These are phyloP conservation scores for Zaprionus ghesquierei DNA, from an alignment of 1,140 invertebrate species.

Conservation along the genomic window DNA sequence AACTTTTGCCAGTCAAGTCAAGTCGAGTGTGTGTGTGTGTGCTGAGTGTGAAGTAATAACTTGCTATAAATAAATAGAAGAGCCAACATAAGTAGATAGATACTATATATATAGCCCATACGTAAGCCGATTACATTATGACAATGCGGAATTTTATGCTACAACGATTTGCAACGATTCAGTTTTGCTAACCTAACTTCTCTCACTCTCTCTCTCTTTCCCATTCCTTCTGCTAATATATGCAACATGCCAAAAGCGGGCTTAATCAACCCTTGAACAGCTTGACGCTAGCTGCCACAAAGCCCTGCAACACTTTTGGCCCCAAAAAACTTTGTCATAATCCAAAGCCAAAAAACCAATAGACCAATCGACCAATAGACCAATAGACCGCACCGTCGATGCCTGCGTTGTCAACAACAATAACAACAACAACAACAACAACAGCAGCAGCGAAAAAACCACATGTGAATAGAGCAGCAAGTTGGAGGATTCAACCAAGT, in stretches of 20 bases:
- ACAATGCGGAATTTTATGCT: constrained; percentile 32
- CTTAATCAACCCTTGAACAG: constrained; percentile 26
- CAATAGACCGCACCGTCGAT: constrained; percentile 14
- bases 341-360: constrained; percentile 80
- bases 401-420: too few relatives aligned
- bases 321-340: constrained; percentile 59
- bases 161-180: neutral
- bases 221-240: too few relatives aligned
- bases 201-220: constrained; percentile 15
- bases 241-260: neutral
- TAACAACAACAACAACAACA: neutral
- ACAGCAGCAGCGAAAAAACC: too few relatives aligned
- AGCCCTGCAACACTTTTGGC: neutral
- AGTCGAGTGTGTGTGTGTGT: neutral
- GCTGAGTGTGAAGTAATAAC: neutral
- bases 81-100: neutral
- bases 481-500: too few relatives aligned
- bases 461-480: too few relatives aligned
- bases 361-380: constrained; percentile 54
- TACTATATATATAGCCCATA: neutral
- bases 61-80: constrained; percentile 7
- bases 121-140: constrained; percentile 41
- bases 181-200: neutral
- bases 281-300: neutral
- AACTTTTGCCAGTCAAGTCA: neutral